Base-by-base conservation (phyloP, 1,140 invertebrate genomes). In the Drosophila kohkoa region DNA sequence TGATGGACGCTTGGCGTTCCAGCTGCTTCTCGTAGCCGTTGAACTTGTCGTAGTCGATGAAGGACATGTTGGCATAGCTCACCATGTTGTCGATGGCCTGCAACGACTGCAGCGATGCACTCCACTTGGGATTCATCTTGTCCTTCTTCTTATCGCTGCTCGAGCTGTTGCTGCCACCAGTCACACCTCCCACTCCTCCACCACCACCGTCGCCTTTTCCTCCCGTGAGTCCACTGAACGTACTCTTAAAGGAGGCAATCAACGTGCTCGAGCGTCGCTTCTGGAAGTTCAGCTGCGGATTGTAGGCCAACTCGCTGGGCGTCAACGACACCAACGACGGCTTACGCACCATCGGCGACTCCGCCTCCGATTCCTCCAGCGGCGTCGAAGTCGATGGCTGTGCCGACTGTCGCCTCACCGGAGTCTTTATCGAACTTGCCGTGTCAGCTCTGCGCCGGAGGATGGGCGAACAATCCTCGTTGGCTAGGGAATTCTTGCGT, bases 61-160 rank as follows among this genome's bases (percentile, higher is more conserved):
- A 92, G 35, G 88, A 92, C 85, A 92, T 87, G 58, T 92, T 92
- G 60, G 90, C 85, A 76, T 92, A 92, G 60, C 90, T 92, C 32
- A 92, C 92, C 92, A 92, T 92, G 54, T 92, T 92, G 49, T 92
- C 92, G 43, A 92, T 91, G 32, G 92, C 92, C 62, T 92, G 92
- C 72, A 92, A 57, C 15, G 86, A 92, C 16, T 91, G 89, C 73
- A 92, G 52, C 4, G 92, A 92, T 11, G 92, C 91, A 8, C 92
- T 91, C 92, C 92, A 92, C 64, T 90, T 91, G 45, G 92, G 85
- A 49, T 92, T 92, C 63, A 92, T 69, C 58, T 90, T 82, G 8
- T 92, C 89, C 62, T 91, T 92, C 25, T 92, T 91, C 57, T 91
- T 81, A 43, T 71, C 81, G 13, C 38, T 64, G 28, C 43, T 62